A percentile compares a stretch with the other conserved stretches of the same genome.
phyloP scores from a whole-genome alignment of 2,113 vertebrate genomes.

The Mormyrus lacerda region DNA sequence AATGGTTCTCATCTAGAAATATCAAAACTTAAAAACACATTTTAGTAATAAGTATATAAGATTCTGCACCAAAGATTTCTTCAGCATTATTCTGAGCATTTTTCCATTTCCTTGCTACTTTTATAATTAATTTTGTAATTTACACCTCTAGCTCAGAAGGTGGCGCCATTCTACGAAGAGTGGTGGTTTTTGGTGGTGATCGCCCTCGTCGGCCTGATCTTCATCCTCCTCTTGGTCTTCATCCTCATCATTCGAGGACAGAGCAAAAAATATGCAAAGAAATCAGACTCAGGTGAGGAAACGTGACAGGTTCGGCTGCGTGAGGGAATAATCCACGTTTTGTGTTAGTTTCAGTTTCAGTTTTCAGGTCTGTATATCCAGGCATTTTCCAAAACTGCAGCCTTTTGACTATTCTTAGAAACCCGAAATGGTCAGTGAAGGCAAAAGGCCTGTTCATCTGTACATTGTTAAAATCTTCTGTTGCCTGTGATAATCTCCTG shows the following conservation, averaged over 20 bases:
- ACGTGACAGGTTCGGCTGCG: neutral
- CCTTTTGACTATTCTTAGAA: neutral
- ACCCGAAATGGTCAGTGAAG: neutral
- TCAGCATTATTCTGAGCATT: neutral
- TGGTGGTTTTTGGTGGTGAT: conserved; percentile 98
- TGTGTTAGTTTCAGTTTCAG: too few relatives aligned
- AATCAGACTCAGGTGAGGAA: conserved; percentile 79
- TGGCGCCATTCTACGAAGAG: conserved; percentile 92
- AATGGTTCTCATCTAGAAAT: neutral
- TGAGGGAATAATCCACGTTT: neutral
- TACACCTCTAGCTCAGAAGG: conserved; percentile 79
- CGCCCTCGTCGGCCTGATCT: conserved; percentile 90
- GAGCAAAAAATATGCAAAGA: conserved; percentile 95
- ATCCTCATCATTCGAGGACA: conserved; percentile 93
- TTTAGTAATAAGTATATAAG: neutral
- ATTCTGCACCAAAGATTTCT: neutral
- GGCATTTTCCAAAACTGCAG: conserved; percentile 17
- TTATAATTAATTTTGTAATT: neutral
- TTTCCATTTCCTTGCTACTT: neutral
- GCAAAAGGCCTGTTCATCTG: neutral
- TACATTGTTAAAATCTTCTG: conserved; percentile 39
- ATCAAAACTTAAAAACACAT: neutral
- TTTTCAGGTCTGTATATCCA: neutral
- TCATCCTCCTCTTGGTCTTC: conserved; percentile 90
- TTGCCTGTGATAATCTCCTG: neutral